A percentile compares a stretch with the other conserved stretches of the same genome.
Conservation (phyloP, 2,113 vertebrate species). For the Eurystomus gularis region DNA sequence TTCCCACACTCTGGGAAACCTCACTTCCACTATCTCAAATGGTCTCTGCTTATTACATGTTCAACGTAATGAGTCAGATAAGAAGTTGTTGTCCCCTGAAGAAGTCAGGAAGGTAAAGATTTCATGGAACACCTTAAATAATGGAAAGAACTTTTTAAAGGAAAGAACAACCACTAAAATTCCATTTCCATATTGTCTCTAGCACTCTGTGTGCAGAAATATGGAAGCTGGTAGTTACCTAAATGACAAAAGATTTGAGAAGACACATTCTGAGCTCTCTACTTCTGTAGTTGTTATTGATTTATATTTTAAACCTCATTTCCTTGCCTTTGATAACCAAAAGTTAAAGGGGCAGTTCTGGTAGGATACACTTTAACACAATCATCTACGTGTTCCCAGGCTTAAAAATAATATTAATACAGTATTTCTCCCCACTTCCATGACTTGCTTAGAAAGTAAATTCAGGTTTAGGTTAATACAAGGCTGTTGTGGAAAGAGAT, state of each 20-base stretch:
- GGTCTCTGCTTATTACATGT: constrained; percentile 2
- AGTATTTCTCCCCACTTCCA: not conserved
- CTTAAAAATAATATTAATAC: not conserved
- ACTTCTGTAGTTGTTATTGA: not conserved
- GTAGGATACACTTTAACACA: not conserved
- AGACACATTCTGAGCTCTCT: not conserved
- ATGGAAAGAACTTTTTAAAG: not conserved
- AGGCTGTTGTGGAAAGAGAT: not conserved
- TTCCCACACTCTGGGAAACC: not conserved
- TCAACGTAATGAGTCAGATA: constrained; percentile 14
- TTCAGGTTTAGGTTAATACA: not conserved
- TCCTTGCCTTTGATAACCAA: not conserved
- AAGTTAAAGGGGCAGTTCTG: not conserved
- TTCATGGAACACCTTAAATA: not conserved
- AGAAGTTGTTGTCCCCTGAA: constrained; percentile 2
- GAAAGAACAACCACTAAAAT: not conserved
- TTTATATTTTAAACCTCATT: not conserved
- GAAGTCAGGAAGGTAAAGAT: constrained; percentile 25
- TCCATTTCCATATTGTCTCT: not conserved
- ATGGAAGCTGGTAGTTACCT: not conserved
- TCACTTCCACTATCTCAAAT: not conserved
- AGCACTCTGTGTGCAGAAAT: not conserved
- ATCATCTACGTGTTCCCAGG: not conserved
- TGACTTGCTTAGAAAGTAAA: not conserved
- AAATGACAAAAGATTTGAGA: not conserved